A percentile compares a stretch with the other conserved stretches of the same genome.
Evolutionary conservation across 1,140 invertebrate species (phyloP).

Genomic region (Dysdera silvatica): DNA sequence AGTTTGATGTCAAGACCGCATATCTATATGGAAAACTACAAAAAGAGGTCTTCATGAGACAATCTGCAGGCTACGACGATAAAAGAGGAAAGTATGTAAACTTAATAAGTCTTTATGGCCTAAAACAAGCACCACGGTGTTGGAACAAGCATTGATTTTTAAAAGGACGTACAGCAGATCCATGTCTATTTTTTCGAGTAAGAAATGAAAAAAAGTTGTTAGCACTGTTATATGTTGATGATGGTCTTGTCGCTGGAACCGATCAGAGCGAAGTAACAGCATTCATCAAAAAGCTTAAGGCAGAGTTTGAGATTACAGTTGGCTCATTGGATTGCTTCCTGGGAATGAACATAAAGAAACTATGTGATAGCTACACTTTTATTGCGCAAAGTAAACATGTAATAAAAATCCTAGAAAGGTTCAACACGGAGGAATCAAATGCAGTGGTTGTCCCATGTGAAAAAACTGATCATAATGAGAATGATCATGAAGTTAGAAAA

Average conservation of each 20-base stretch:
- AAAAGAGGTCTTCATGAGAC: too few species aligned
- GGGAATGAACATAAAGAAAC: constrained; percentile 15
- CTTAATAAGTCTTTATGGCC: too few species aligned
- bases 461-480: background rate
- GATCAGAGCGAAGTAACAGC: background rate
- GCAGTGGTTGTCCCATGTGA: constrained; percentile 19
- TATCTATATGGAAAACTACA: too few species aligned
- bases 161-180: too few species aligned
- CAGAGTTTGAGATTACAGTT: constrained; percentile 9
- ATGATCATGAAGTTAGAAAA: background rate
- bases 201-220: background rate
- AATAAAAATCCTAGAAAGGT: constrained; percentile 20
- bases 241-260: constrained; percentile 16
- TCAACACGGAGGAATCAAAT: constrained; percentile 31
- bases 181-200: constrained; percentile 22
- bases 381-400: constrained; percentile 13
- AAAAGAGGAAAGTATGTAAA: too few species aligned
- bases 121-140: too few species aligned
- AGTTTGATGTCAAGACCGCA: too few species aligned
- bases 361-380: constrained; percentile 2
- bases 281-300: constrained; percentile 5
- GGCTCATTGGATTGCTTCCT: constrained; percentile 7
- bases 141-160: too few species aligned
- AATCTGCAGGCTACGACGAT: too few species aligned
- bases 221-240: constrained; percentile 29